phyloP scores from a whole-genome alignment of 2,113 vertebrate genomes.

The Chroicocephalus ridibundus region DNA sequence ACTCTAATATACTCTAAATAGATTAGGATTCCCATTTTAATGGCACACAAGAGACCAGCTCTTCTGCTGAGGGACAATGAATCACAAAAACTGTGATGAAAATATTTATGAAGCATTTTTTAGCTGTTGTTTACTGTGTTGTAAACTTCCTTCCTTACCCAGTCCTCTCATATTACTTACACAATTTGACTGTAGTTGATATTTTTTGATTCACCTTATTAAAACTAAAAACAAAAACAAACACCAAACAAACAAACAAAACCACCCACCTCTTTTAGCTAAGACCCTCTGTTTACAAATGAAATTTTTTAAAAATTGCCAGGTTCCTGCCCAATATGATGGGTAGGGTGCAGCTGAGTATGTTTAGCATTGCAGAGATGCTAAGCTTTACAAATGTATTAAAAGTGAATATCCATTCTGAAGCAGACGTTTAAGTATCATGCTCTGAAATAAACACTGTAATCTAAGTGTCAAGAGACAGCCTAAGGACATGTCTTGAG shows the following conservation, averaged over 20 bases:
- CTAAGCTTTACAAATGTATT: background rate
- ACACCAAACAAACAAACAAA: background rate
- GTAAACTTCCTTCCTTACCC: background rate
- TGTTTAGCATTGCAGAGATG: background rate
- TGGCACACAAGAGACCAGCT: background rate
- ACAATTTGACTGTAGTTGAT: background rate
- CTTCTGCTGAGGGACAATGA: background rate
- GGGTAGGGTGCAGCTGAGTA: background rate
- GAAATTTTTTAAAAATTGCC: rapidly evolving
- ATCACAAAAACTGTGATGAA: background rate
- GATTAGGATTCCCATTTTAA: background rate
- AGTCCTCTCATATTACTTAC: background rate
- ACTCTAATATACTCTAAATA: background rate
- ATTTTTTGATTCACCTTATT: background rate
- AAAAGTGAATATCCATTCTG: background rate
- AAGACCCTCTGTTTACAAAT: background rate
- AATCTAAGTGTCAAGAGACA: background rate
- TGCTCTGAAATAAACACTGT: background rate
- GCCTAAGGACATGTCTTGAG: background rate
- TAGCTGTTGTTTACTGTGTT: background rate
- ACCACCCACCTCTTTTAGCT: background rate
- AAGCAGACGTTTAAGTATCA: background rate
- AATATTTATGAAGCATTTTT: background rate
- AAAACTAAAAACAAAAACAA: background rate
- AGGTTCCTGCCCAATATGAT: background rate